phyloP scores from a whole-genome alignment of 2,888 invertebrate species.

The Eueremaeus valkanovi region DNA sequence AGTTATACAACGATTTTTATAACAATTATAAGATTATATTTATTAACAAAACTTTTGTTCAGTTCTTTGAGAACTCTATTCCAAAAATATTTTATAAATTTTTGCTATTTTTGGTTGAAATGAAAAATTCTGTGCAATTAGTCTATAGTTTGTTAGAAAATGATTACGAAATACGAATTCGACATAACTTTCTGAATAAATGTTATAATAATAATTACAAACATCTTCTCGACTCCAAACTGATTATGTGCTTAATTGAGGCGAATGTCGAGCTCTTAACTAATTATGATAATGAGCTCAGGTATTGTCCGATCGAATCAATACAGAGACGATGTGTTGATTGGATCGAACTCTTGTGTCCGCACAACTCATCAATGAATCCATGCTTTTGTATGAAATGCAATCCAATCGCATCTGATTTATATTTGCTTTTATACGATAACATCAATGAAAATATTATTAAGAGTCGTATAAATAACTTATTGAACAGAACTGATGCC shows the following conservation, averaged over 20 bases:
- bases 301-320: neutral
- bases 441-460: neutral
- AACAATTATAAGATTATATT: neutral
- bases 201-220: neutral
- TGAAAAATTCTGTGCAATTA: neutral
- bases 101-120: neutral
- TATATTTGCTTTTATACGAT: neutral
- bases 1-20: neutral
- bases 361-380: neutral
- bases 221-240: neutral
- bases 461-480: neutral
- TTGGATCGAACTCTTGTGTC: conserved; percentile 4
- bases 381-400: conserved; percentile 18
- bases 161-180: neutral
- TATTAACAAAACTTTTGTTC: neutral
- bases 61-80: neutral
- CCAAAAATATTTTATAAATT: conserved; percentile 3
- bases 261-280: neutral
- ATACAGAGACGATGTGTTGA: neutral
- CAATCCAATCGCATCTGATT: neutral
- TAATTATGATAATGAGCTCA: neutral
- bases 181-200: conserved; percentile 1
- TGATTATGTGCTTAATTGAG: neutral
- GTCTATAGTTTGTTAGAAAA: neutral
- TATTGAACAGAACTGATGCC: neutral